These are phyloP conservation scores for Halcyon leucocephala DNA, from an alignment of 2,797 vertebrate genomes.

Conservation along the genomic window DNA sequence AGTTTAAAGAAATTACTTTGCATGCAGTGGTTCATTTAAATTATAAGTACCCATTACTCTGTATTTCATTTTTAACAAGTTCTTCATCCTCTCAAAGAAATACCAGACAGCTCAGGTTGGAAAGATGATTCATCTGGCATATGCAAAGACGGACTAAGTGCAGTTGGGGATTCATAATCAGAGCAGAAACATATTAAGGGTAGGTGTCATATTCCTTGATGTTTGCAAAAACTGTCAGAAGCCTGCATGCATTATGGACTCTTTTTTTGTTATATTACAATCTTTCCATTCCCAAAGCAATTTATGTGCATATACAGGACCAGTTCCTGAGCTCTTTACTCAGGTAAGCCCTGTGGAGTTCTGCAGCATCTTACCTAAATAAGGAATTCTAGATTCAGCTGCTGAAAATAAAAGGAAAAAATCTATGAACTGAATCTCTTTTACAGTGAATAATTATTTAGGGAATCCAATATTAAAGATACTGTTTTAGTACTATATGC, in stretches of 20 bases:
- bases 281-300: slow-evolving; percentile 57
- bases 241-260: slow-evolving; percentile 48
- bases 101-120: slow-evolving; percentile 36
- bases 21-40: slow-evolving; percentile 60
- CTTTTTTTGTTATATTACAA: slow-evolving; percentile 24
- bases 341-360: slow-evolving; percentile 37
- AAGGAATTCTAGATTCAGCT: slow-evolving; percentile 1
- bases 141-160: slow-evolving; percentile 37
- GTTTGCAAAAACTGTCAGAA: slow-evolving; percentile 66
- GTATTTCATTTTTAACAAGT: slow-evolving; percentile 68
- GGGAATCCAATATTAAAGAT: slow-evolving; percentile 23
- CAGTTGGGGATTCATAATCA: slow-evolving; percentile 46
- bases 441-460: slow-evolving; percentile 38
- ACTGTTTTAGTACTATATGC: not conserved
- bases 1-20: slow-evolving; percentile 60
- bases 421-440: slow-evolving; percentile 20
- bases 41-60: slow-evolving; percentile 54
- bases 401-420: slow-evolving; percentile 44
- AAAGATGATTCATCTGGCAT: slow-evolving; percentile 44
- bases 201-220: slow-evolving; percentile 58
- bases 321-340: slow-evolving; percentile 27
- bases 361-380: slow-evolving; percentile 25
- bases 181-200: slow-evolving; percentile 45
- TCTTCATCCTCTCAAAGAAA: slow-evolving; percentile 47
- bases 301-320: slow-evolving; percentile 58